Evolutionary conservation across 2,797 vertebrate species (phyloP), one percentile per base, ranked within the genome.

Genomic region (Tolypeutes matacus): DNA sequence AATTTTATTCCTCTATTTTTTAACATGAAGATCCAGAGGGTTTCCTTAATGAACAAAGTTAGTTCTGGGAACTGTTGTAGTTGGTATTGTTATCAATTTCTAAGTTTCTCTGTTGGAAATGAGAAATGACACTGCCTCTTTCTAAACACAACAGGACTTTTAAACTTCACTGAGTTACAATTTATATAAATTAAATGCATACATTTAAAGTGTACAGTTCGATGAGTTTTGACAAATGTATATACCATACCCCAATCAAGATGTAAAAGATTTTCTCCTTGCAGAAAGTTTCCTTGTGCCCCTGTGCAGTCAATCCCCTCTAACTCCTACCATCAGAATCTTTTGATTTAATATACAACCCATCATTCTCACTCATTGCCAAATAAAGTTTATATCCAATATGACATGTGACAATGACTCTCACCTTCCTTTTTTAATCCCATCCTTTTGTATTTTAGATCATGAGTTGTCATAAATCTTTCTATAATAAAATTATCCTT

Each of bases 401-500:
- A n/a, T 91, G 82, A 89, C 29, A 72, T 6, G 49, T 15, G 89
- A 77, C 89, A 80, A 8, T 81, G 67, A 86, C 34, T 49, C 69
- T 65, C 15, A 42, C 36, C 67, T 93, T 77, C 39, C 65, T 67
- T 84, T 94, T 84, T 36, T 23, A 86, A 92, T 69, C 36, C 72
- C 49, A 21, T 64, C 46, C 46, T 89, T 96, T 46, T 80, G 46
- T 80, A 64, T 39, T 95, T 93, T 36, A 82, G 88, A 82, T 87
- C 62, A 21, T 51, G 70, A 53, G 58, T 3, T 96, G 86, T 69
- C 86, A 91, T 77, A 86, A 85, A 87, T 92, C 86, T 97, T 64
- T 78, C 89, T 42, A 76, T 39, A 92, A 96, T 83, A 95, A 95
- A 96, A 89, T 86, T 62, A 95, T 69, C 93, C 93, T 96, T 97